Conservation (phyloP, 2,113 vertebrate species). For the Lynx canadensis region DNA sequence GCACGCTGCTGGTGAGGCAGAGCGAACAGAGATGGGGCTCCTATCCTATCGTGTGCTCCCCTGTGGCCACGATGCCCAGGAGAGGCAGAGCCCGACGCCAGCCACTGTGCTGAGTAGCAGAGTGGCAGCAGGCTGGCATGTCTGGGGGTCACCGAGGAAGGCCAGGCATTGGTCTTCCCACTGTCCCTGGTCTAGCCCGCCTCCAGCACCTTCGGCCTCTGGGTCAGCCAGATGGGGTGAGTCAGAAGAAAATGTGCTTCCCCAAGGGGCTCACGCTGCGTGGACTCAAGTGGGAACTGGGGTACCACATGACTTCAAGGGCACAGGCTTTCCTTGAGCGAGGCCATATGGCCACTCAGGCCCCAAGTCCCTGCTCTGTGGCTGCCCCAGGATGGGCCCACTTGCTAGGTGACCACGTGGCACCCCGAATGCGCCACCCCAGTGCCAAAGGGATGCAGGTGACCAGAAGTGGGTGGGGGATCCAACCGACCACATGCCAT, state of each 20-base stretch:
- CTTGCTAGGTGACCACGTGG: not conserved
- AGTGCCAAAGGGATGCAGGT: not conserved
- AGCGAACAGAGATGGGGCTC: rapidly evolving
- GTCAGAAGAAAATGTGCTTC: not conserved
- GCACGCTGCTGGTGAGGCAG: rapidly evolving
- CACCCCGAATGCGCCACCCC: rapidly evolving
- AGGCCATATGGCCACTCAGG: not conserved
- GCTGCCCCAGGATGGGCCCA: not conserved
- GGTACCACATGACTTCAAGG: rapidly evolving
- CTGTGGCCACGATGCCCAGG: not conserved
- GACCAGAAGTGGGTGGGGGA: rapidly evolving
- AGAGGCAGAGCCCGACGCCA: rapidly evolving
- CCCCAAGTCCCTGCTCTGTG: not conserved
- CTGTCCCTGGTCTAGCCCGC: not conserved
- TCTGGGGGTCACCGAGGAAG: not conserved
- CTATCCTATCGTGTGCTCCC: rapidly evolving
- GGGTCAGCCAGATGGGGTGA: not conserved
- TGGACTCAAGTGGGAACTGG: not conserved
- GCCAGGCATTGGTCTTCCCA: not conserved
- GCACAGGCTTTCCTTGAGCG: not conserved
- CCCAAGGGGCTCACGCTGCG: rapidly evolving
- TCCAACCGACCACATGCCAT: not conserved
- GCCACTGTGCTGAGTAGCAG: not conserved
- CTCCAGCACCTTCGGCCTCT: not conserved
- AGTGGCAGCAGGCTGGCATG: not conserved